phyloP scores from a whole-genome alignment of 2,113 vertebrate genomes.

The Spermophilus dauricus region DNA sequence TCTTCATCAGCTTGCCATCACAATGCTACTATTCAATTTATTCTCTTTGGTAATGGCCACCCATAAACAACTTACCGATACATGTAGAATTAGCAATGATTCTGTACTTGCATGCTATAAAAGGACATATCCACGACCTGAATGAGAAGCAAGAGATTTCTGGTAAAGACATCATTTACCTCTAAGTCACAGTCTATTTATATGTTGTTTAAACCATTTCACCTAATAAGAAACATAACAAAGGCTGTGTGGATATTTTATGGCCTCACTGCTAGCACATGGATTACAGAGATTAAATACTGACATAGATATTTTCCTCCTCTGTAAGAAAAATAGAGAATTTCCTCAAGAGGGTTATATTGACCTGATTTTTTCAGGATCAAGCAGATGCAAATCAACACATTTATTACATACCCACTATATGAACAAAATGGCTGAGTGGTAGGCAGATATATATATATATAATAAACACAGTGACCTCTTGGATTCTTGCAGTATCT shows the following conservation, averaged over 20 bases:
- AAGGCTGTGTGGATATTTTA: neutral
- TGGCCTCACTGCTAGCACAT: neutral
- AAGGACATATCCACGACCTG: neutral
- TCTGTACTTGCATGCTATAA: neutral
- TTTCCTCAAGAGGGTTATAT: constrained; percentile 5
- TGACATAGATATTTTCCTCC: neutral
- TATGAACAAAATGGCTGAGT: constrained; percentile 7
- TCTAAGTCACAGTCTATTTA: neutral
- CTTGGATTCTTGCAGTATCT: neutral
- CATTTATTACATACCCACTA: neutral
- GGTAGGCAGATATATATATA: neutral
- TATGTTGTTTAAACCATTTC: neutral
- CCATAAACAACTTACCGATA: constrained; percentile 52
- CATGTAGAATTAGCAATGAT: constrained; percentile 11
- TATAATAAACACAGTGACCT: neutral
- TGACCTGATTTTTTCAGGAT: constrained; percentile 11
- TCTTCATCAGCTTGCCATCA: constrained; percentile 65
- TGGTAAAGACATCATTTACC: neutral
- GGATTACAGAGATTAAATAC: constrained; percentile 11
- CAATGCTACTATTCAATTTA: constrained; percentile 66
- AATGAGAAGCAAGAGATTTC: neutral
- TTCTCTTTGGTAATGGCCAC: constrained; percentile 47
- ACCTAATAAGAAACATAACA: neutral
- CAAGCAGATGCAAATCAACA: constrained; percentile 40
- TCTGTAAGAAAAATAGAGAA: constrained; percentile 17